These are phyloP conservation scores for Ooceraea biroi DNA, from an alignment of 1,140 invertebrate species.

Conservation along the genomic window DNA sequence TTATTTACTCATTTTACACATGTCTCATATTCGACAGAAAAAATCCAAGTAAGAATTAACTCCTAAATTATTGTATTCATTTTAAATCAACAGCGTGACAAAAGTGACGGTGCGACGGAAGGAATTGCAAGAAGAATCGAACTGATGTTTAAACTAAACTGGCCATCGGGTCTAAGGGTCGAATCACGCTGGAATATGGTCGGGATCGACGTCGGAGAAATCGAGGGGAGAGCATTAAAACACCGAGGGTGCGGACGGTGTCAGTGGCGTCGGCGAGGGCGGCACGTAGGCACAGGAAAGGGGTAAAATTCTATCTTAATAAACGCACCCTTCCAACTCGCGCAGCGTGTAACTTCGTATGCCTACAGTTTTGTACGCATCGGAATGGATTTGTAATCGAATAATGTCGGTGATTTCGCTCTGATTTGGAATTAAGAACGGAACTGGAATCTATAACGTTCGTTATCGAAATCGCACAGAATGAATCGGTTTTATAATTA, in stretches of 20 bases:
- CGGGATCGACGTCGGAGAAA: slow-evolving; percentile 76
- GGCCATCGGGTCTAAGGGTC: slow-evolving; percentile 69
- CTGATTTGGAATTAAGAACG: slow-evolving; percentile 54
- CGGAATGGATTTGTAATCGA: slow-evolving; percentile 62
- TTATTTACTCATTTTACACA: no score
- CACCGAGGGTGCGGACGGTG: slow-evolving; percentile 79
- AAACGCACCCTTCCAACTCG: slow-evolving; percentile 66
- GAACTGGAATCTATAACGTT: slow-evolving; percentile 23
- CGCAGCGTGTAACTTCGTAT: slow-evolving; percentile 52
- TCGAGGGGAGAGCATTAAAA: slow-evolving; percentile 79
- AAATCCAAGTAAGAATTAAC: no score
- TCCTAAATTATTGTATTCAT: no score
- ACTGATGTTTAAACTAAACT: slow-evolving; percentile 59
- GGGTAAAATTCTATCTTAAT: slow-evolving; percentile 76
- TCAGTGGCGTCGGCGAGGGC: slow-evolving; percentile 77
- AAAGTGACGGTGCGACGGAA: not conserved
- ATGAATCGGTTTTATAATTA: slow-evolving; percentile 20
- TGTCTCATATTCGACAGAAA: no score
- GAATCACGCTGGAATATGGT: slow-evolving; percentile 74
- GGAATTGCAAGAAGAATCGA: slow-evolving; percentile 28
- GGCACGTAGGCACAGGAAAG: slow-evolving; percentile 68
- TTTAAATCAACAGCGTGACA: no score
- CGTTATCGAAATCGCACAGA: slow-evolving; percentile 1
- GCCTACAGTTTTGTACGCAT: slow-evolving; percentile 59
- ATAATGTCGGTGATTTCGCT: slow-evolving; percentile 55